Evolutionary conservation across 2,797 vertebrate genomes (phyloP).

Genomic region (Mus spretus): DNA sequence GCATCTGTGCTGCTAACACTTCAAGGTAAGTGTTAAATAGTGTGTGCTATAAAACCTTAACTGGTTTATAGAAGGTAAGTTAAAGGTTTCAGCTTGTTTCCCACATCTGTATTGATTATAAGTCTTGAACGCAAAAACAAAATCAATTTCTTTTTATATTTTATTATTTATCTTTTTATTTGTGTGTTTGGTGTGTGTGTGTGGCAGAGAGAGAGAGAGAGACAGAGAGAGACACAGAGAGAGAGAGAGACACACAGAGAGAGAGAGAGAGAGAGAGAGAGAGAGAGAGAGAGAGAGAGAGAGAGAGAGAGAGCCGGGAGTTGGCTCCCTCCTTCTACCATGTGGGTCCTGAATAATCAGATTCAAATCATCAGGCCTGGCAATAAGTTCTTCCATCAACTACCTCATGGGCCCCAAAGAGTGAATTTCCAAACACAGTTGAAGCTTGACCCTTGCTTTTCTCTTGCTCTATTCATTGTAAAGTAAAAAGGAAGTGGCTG

Average conservation of each 20-base stretch:
- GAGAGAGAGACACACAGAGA: too few relatives aligned
- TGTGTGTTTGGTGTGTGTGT: background rate
- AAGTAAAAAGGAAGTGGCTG: background rate
- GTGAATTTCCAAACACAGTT: constrained; percentile 30
- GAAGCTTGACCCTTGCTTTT: constrained; percentile 36
- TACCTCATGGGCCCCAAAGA: background rate
- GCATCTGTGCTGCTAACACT: constrained; percentile 63
- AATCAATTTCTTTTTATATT: background rate
- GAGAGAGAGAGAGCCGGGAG: background rate
- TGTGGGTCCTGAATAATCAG: background rate
- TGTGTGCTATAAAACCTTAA: constrained; percentile 77
- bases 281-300: background rate
- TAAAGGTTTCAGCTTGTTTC: constrained; percentile 66
- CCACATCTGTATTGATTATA: constrained; percentile 69
- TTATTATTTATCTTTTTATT: background rate
- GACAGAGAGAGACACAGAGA: background rate
- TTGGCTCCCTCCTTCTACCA: background rate
- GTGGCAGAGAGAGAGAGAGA: background rate
- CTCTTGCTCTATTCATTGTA: constrained; percentile 42
- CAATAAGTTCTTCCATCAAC: background rate
- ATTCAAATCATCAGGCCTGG: background rate
- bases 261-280: background rate
- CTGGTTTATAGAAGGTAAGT: constrained; percentile 77
- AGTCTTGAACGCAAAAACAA: constrained; percentile 70
- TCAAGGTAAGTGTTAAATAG: constrained; percentile 66